Percentiles rank a stretch among this genome's conserved stretches.
Evolutionary conservation across 2,888 invertebrate species (phyloP).

Genomic region (Lucinisca nassula): DNA sequence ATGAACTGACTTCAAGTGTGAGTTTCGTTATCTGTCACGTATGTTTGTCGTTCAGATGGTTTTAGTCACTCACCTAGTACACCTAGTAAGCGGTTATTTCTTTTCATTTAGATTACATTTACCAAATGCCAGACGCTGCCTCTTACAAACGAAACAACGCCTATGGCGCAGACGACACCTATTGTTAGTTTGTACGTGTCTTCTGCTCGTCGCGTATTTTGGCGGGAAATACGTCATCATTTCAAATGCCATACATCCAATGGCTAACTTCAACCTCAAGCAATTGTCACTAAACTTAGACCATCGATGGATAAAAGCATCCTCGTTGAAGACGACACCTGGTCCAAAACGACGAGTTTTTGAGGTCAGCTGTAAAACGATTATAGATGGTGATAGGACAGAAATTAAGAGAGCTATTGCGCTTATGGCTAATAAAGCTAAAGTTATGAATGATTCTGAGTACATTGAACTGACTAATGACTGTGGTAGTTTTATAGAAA

Average conservation of each 20-base stretch:
- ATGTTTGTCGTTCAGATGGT: no score
- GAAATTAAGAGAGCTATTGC: constrained; percentile 73
- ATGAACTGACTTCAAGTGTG: no score
- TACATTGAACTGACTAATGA: constrained; percentile 75
- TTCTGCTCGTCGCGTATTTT: background rate
- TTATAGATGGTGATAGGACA: constrained; percentile 70
- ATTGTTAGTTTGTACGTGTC: background rate
- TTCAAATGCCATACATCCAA: background rate
- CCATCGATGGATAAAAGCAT: background rate
- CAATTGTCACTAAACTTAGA: background rate
- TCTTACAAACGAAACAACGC: background rate
- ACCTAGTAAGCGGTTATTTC: no score
- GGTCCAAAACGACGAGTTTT: constrained; percentile 40
- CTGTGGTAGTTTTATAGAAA: constrained; percentile 73
- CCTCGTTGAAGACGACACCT: background rate
- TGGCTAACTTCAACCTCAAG: background rate
- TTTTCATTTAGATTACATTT: background rate
- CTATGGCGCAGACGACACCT: background rate
- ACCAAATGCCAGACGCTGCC: no score
- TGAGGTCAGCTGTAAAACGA: constrained; percentile 72
- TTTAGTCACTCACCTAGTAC: no score
- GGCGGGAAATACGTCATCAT: constrained; percentile 6
- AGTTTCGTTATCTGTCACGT: no score
- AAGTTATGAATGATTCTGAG: constrained; percentile 70
- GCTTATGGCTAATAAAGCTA: constrained; percentile 40